Base-by-base conservation (phyloP, 2,888 invertebrate genomes). In the Polia nebulosa region DNA sequence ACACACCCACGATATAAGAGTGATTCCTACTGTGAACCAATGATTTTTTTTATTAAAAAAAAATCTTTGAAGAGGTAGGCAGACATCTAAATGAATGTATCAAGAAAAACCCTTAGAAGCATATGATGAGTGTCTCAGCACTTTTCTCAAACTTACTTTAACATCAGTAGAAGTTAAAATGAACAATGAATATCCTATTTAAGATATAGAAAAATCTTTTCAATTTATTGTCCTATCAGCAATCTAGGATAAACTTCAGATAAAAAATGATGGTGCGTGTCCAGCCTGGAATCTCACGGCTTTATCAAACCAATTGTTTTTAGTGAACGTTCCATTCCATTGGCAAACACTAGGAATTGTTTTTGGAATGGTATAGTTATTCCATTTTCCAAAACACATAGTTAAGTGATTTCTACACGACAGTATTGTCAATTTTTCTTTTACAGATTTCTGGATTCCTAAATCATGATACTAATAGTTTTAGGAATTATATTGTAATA, bases 211-310 rank as follows among this genome's bases (percentile, higher is more conserved):
- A 7, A 34, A 44, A 44, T 56, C 0, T 45, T 36, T 56, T 56
- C 27, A 64, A 59, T 55, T 49, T 52, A 17, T 56, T 49, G 25
- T n/a, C n/a, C 32, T 51, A 44, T 49, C 15, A 25, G 22, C n/a
- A 41, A 41, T 36, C 15, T 57, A 36, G 56, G 61, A 68, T 57
- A 57, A 41, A 56, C 27, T 52, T 34, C 11, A 9, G 56, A 68
- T 47, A 60, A 61, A 56, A 60, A 59, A 57, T 59, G 4, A 32
- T 27, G 41, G 51, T 29, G 56, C 75, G 71, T 75, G 75, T 27
- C 47, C 25, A 22, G 34, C 25, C n/a, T 20, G 8, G 13, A 20
- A 53, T 57, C 41, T 63, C 20, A 25, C 25, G 36, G 75, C 59
- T 75, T 69, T 64, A 25, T 47, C 17, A 7, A 52, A 25, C 1